Base-by-base conservation (phyloP, 2,888 invertebrate genomes). In the Aphidius colemani region DNA sequence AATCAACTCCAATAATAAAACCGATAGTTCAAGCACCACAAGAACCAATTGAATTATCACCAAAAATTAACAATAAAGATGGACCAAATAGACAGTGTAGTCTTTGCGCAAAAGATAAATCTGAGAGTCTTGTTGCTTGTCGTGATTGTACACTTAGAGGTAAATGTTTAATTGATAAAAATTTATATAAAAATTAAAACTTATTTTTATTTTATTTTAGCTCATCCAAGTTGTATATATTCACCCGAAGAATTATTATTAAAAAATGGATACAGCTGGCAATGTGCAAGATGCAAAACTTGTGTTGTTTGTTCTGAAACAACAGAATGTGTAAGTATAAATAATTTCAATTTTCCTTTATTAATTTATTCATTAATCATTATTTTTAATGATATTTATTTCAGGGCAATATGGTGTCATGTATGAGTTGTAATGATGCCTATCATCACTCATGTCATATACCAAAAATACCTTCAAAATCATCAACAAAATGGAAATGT, bases 201-300 rank as follows among this genome's bases (percentile, higher is more conserved):
- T 18, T 18, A 18, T 18, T 18, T 18, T 18, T 18, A 18, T 18
- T 43, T 13, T 65, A 60, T 82, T 83, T 45, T 70, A 87, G 91
- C 89, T 56, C 91, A 91, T 79, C 85, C 87, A 13, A 87, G 86
- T 67, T 92, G 91, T 74, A 85, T 91, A 53, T 89, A 89, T 73
- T 85, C 87, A 56, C 73, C 78, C 0, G 89, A 89, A 9, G 88
- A 89, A 71, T 87, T 89, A 72, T 85, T 89, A 78, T 80, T 88
- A 53, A 87, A 89, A 76, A 85, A 88, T 70, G 88, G 89, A 70
- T 88, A 88, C 70, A 88, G 89, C 43, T 96, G 94, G 93, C 94
- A 94, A 74, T 96, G 96, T 79, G 91, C 92, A 59, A 91, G 93
- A 77, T 96, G 96, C 76, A 95, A 94, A 82, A 92, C 89, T 9